Evolutionary conservation across 2,113 vertebrate species (phyloP).

Genomic region (Monarcha castaneiventris): DNA sequence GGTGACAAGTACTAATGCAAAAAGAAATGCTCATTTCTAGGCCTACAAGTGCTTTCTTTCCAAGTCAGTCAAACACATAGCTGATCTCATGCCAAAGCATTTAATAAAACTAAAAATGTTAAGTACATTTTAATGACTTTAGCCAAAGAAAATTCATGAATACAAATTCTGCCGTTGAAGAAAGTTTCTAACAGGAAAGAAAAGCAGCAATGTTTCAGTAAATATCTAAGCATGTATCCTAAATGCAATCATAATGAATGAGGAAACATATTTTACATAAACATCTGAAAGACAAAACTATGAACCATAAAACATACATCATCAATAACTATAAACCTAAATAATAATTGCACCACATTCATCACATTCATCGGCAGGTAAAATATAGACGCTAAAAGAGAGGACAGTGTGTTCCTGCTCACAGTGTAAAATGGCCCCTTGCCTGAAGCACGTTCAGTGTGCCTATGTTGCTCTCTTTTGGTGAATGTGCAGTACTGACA

Average conservation of each 20-base stretch:
- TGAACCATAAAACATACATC: constrained; percentile 36
- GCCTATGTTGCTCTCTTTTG: constrained; percentile 79
- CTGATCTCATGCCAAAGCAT: constrained; percentile 8
- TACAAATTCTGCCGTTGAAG: neutral
- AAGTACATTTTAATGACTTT: neutral
- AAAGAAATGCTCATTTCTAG: neutral
- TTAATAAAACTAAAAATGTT: constrained; percentile 14
- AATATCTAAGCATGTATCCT: constrained; percentile 29
- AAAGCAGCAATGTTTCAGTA: constrained; percentile 34
- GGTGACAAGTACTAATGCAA: neutral
- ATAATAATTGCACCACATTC: constrained; percentile 60
- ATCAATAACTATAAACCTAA: constrained; percentile 52
- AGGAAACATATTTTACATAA: constrained; percentile 58
- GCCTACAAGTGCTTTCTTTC: neutral
- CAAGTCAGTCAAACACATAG: neutral
- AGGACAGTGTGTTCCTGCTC: neutral
- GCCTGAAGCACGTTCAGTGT: neutral
- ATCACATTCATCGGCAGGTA: constrained; percentile 58
- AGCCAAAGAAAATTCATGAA: constrained; percentile 30
- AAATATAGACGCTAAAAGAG: constrained; percentile 18
- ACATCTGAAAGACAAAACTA: constrained; percentile 66
- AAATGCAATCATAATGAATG: constrained; percentile 48
- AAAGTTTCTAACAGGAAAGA: constrained; percentile 47
- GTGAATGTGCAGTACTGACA: constrained; percentile 68
- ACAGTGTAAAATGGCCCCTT: constrained; percentile 29